Evolutionary conservation across 2,888 invertebrate species (phyloP).

Genomic region (Drosophila phalerata): DNA sequence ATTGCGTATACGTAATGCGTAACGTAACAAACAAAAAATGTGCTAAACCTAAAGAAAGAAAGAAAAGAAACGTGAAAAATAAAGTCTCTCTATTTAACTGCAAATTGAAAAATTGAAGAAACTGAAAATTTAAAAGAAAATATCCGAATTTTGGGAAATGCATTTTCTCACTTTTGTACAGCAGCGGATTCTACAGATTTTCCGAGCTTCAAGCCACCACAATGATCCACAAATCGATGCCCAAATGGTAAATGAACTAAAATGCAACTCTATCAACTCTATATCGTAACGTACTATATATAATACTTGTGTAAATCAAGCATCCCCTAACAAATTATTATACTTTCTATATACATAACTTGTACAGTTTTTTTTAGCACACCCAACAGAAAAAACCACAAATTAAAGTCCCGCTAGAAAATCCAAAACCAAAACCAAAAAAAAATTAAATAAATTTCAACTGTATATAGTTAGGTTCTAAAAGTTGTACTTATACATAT

Average conservation of each 20-base stretch:
- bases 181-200: constrained; percentile 25
- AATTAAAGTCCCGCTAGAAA: constrained; percentile 35
- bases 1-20: constrained; percentile 60
- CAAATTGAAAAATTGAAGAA: constrained; percentile 49
- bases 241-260: constrained; percentile 72
- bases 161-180: constrained; percentile 50
- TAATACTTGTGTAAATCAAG: constrained; percentile 58
- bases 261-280: constrained; percentile 59
- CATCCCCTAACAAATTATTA: constrained; percentile 46
- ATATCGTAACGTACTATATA: constrained; percentile 16
- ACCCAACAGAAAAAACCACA: constrained; percentile 16
- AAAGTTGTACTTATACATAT: constrained; percentile 57
- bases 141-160: constrained; percentile 31
- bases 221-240: constrained; percentile 29
- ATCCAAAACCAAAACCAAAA: constrained; percentile 15
- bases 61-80: constrained; percentile 74
- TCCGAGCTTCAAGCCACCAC: constrained; percentile 27
- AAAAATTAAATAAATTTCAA: constrained; percentile 14
- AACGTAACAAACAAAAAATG: constrained; percentile 56
- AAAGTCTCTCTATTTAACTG: constrained; percentile 83
- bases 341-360: constrained; percentile 37
- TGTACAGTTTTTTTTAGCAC: constrained; percentile 50
- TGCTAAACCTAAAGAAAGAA: constrained; percentile 60
- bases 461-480: constrained; percentile 70
- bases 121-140: constrained; percentile 23